Conservation (phyloP, 92 coral and sea anemone species). For the Chrysogorgia sp. region DNA sequence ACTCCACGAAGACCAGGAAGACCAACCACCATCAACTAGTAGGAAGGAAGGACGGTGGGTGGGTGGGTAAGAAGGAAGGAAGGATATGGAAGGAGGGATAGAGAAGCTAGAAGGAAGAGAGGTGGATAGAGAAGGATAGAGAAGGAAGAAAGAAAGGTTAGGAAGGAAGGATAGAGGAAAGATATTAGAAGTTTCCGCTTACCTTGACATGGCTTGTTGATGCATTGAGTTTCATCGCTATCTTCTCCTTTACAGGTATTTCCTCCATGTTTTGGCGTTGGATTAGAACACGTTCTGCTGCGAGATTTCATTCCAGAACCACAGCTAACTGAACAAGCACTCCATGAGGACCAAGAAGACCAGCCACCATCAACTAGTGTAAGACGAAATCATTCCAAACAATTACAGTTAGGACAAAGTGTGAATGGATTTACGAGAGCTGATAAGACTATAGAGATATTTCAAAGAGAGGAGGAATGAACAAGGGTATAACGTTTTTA, state of each 20-base stretch:
- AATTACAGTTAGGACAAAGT: no score
- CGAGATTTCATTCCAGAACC: slow-evolving; percentile 28
- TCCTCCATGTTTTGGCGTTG: slow-evolving; percentile 27
- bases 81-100: no score
- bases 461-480: no score
- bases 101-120: no score
- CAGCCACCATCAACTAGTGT: slow-evolving; percentile 43
- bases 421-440: no score
- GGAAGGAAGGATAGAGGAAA: no score
- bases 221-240: neutral
- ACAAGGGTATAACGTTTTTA: no score
- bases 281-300: slow-evolving; percentile 18
- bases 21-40: slow-evolving; percentile 29
- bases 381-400: no score
- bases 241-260: slow-evolving; percentile 16
- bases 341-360: slow-evolving; percentile 35
- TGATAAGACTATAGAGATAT: no score
- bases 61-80: neutral
- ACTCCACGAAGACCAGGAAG: slow-evolving; percentile 15
- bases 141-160: no score
- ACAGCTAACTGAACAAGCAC: slow-evolving; percentile 16
- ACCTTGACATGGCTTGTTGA: neutral
- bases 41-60: neutral
- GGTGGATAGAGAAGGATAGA: no score
- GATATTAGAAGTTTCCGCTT: no score